Evolutionary conservation across 2,797 vertebrate species (phyloP).

Genomic region (Hippoglossus hippoglossus): DNA sequence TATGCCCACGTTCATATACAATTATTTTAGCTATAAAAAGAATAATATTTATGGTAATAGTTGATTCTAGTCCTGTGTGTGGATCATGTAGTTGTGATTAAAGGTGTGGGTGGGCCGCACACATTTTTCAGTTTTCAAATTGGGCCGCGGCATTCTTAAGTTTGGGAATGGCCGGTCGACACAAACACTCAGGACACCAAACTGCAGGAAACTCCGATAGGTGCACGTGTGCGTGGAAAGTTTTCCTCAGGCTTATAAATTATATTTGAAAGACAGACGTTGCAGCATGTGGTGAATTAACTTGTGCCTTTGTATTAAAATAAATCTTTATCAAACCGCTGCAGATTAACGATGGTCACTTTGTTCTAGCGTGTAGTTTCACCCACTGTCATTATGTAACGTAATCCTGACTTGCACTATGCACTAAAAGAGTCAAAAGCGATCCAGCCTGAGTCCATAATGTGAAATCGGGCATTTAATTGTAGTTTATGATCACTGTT

Average conservation of each 20-base stretch:
- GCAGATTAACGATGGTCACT: slow-evolving; percentile 7
- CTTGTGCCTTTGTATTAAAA: neutral
- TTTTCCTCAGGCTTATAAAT: neutral
- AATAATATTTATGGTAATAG: no score
- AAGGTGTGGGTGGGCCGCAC: no score
- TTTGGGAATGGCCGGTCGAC: no score
- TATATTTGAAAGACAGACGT: neutral
- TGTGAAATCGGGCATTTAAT: slow-evolving; percentile 64
- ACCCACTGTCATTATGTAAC: slow-evolving; percentile 39
- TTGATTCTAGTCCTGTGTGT: no score
- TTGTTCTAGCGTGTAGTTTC: slow-evolving; percentile 6
- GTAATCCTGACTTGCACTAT: slow-evolving; percentile 29
- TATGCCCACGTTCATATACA: no score
- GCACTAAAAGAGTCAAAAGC: slow-evolving; percentile 59
- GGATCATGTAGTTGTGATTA: no score
- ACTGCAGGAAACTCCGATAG: neutral
- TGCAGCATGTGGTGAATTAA: slow-evolving; percentile 1
- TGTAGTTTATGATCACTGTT: slow-evolving; percentile 39
- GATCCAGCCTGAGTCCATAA: slow-evolving; percentile 55
- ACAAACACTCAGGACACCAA: neutral
- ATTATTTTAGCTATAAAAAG: no score
- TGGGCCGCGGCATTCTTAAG: no score
- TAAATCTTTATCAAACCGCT: neutral
- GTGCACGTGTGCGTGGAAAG: neutral
- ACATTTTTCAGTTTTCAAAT: no score